Conservation (phyloP, 2,888 invertebrate species). For the Atherix ibis region DNA sequence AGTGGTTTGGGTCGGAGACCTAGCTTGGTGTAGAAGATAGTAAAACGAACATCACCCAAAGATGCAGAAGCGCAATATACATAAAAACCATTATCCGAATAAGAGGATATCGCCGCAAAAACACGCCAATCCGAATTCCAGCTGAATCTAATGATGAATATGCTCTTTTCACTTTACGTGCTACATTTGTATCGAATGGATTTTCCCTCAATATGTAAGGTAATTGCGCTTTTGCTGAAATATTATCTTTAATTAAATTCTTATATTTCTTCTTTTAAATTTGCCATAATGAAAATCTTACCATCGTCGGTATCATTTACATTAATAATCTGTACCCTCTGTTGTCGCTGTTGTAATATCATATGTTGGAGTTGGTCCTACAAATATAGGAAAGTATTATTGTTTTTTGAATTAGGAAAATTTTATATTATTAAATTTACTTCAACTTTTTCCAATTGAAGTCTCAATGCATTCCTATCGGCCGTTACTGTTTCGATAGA, state of each 20-base stretch:
- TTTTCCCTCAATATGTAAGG: slow-evolving; percentile 56
- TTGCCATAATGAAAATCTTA: slow-evolving; percentile 21
- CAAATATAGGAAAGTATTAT: slow-evolving; percentile 11
- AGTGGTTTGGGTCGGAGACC: no score
- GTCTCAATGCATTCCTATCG: slow-evolving; percentile 67
- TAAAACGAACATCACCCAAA: slow-evolving; percentile 69
- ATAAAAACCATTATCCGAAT: slow-evolving; percentile 67
- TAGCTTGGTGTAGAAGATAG: slow-evolving; percentile 48
- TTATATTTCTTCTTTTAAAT: no score
- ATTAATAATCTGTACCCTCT: slow-evolving; percentile 37
- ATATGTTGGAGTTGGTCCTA: slow-evolving; percentile 41
- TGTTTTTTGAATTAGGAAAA: slow-evolving; percentile 9
- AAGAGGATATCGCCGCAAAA: slow-evolving; percentile 65
- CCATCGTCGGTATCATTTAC: slow-evolving; percentile 54
- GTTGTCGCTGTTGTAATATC: slow-evolving; percentile 36
- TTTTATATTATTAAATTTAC: slow-evolving; percentile 28
- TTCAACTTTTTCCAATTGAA: slow-evolving; percentile 70
- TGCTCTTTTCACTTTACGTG: slow-evolving; percentile 59
- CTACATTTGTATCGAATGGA: slow-evolving; percentile 59
- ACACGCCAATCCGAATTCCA: slow-evolving; percentile 62
- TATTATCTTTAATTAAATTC: no score
- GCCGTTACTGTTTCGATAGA: slow-evolving; percentile 67
- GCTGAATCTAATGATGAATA: slow-evolving; percentile 61
- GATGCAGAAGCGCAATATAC: slow-evolving; percentile 72
- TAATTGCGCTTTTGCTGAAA: slow-evolving; percentile 45